Conservation (phyloP, 2,888 invertebrate genomes). For the Tetrapedia diversipes region DNA sequence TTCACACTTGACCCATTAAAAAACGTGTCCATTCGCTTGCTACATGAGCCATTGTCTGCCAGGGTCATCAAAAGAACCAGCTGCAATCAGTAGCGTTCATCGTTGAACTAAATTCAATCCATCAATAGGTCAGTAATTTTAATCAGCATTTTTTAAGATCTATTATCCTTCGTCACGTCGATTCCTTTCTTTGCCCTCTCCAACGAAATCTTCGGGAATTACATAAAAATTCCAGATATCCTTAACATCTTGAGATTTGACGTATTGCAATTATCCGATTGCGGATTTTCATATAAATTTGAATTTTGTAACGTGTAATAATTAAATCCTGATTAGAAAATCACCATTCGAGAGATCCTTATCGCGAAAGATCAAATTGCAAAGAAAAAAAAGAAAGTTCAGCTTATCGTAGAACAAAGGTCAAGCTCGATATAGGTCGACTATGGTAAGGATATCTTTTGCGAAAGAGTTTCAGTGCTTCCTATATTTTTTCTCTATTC, state of each 20-base stretch:
- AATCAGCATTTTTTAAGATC: constrained; percentile 22
- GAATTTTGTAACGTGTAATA: neutral
- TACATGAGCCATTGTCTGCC: constrained; percentile 35
- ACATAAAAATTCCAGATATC: neutral
- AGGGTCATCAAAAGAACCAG: constrained; percentile 45
- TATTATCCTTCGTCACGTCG: neutral
- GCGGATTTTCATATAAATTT: too few relatives aligned
- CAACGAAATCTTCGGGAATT: neutral
- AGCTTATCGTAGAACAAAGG: neutral
- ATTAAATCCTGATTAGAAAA: constrained; percentile 1
- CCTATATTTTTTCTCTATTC: constrained; percentile 22
- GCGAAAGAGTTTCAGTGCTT: constrained; percentile 11
- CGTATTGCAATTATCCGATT: too few relatives aligned
- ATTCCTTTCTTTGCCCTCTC: neutral
- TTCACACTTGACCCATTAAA: constrained; percentile 75
- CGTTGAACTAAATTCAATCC: constrained; percentile 21
- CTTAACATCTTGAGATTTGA: neutral
- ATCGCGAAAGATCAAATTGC: neutral
- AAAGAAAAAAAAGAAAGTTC: neutral
- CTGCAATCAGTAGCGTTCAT: constrained; percentile 34
- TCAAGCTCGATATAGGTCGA: constrained; percentile 38
- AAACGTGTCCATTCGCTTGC: constrained; percentile 43
- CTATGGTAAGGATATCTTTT: constrained; percentile 3
- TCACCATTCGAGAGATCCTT: neutral
- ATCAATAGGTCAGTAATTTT: constrained; percentile 21